Conservation (phyloP, 2,888 invertebrate species). For the Xiphydria camelus region DNA sequence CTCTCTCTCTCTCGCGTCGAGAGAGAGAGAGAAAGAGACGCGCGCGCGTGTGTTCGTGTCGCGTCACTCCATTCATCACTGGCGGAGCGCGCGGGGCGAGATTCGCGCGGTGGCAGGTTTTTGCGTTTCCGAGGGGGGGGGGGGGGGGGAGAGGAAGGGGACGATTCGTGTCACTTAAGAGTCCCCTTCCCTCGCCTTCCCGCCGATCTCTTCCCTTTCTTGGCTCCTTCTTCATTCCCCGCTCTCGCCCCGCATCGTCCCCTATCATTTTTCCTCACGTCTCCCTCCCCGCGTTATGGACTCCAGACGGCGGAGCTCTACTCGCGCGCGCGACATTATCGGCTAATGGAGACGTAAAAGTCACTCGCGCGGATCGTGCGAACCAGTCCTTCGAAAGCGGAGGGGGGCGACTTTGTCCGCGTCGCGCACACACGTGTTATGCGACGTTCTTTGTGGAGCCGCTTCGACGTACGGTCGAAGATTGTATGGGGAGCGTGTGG, state of each 20-base stretch:
- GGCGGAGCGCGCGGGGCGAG: conserved; percentile 21
- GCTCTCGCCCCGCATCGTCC: conserved; percentile 8
- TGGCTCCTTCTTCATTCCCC: neutral
- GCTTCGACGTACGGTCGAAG: neutral
- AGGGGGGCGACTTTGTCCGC: neutral
- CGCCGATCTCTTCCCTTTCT: conserved; percentile 1
- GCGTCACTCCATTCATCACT: conserved; percentile 33
- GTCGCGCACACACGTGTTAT: neutral
- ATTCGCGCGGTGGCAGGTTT: conserved; percentile 27
- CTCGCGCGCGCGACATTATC: conserved; percentile 3
- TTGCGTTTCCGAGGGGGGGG: conserved; percentile 32
- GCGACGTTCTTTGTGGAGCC: neutral
- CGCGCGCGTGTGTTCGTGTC: neutral
- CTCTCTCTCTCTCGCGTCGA: too few relatives aligned
- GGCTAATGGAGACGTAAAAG: conserved; percentile 5
- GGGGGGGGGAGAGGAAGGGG: conserved; percentile 17
- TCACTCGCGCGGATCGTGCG: neutral
- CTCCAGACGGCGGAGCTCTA: too few relatives aligned
- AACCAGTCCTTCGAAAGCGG: too few relatives aligned
- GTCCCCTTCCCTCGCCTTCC: neutral
- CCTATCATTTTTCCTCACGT: too few relatives aligned
- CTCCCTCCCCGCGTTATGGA: too few relatives aligned
- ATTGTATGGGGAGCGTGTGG: neutral
- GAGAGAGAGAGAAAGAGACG: neutral
- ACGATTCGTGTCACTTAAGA: conserved; percentile 21